Conservation (phyloP, 2,888 invertebrate genomes). For the Catocala sponsa region DNA sequence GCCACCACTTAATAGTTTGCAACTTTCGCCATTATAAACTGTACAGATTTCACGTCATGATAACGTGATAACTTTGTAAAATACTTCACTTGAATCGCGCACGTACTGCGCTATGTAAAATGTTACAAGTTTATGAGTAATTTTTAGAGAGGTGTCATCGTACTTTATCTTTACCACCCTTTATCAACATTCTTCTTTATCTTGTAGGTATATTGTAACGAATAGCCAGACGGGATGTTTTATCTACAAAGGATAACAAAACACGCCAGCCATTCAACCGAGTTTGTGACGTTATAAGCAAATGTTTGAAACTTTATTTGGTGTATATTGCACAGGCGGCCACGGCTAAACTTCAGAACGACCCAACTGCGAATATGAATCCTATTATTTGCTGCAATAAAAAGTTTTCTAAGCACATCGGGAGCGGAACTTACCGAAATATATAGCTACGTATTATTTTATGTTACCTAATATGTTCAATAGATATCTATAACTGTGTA, state of each 20-base stretch:
- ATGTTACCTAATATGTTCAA: constrained; percentile 7
- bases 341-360: constrained; percentile 61
- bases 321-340: constrained; percentile 52
- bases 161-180: constrained; percentile 25
- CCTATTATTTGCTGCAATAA: constrained; percentile 78
- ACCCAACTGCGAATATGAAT: constrained; percentile 73
- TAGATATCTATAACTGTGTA: constrained; percentile 3
- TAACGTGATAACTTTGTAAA: constrained; percentile 51
- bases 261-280: constrained; percentile 38
- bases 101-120: constrained; percentile 3
- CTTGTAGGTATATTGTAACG: constrained; percentile 32
- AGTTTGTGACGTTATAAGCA: constrained; percentile 54
- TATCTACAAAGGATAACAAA: constrained; percentile 47
- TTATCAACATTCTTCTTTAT: constrained; percentile 47
- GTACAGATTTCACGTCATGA: constrained; percentile 55
- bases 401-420: constrained; percentile 65
- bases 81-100: constrained; percentile 28
- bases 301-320: constrained; percentile 54
- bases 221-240: constrained; percentile 32
- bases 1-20: constrained; percentile 73
- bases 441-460: constrained; percentile 11
- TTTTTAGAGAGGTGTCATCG: no score
- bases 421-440: constrained; percentile 11
- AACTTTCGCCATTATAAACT: constrained; percentile 79
- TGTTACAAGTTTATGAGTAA: background rate